These are phyloP conservation scores for Eremophila alpestris DNA, from an alignment of 2,797 vertebrate species.

Conservation along the genomic window DNA sequence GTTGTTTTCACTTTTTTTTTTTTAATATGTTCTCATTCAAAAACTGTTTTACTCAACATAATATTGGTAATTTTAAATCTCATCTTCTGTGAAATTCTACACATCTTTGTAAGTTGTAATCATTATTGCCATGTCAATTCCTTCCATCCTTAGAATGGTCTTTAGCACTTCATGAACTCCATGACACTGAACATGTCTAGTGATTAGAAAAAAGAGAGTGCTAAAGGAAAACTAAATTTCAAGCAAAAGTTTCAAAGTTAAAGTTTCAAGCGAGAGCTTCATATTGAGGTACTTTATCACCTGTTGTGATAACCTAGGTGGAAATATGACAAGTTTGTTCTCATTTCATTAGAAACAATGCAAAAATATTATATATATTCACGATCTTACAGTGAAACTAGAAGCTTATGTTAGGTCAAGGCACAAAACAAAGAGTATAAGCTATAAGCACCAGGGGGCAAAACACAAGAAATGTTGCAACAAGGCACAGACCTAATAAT, in stretches of 20 bases:
- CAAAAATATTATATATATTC: neutral
- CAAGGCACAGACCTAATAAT: rapidly evolving
- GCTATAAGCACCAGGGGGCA: neutral
- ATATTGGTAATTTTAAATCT: neutral
- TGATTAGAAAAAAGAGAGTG: neutral
- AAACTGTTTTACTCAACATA: neutral
- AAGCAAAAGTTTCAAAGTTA: neutral
- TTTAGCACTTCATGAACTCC: neutral
- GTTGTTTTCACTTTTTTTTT: neutral
- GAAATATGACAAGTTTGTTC: neutral
- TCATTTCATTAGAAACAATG: neutral
- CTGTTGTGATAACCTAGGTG: neutral
- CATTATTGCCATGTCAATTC: neutral
- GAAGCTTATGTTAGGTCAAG: neutral
- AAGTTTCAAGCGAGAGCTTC: neutral
- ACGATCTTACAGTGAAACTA: neutral
- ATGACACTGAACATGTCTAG: neutral
- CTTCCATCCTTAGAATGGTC: neutral
- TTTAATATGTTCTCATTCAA: neutral
- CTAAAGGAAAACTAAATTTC: neutral
- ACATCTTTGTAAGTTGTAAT: neutral
- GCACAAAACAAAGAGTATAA: neutral
- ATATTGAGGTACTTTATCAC: neutral
- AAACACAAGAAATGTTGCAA: neutral
- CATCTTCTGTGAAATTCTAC: neutral